Percentiles rank a stretch among this genome's conserved stretches.
Evolutionary conservation across 2,888 invertebrate species (phyloP).

Genomic region (Bembecia ichneumoniformis): DNA sequence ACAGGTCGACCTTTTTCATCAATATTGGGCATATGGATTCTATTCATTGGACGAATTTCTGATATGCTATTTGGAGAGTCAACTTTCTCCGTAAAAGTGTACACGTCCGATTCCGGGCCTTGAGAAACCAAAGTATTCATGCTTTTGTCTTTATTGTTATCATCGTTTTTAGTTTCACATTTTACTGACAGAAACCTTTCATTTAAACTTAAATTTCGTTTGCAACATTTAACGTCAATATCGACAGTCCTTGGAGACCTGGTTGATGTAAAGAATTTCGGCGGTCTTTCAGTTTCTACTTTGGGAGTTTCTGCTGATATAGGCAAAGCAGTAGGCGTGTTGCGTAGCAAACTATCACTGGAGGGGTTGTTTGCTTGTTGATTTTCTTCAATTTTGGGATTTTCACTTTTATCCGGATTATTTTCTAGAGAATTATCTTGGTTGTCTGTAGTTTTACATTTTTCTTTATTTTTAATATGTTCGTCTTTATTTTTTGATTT

Average conservation of each 20-base stretch:
- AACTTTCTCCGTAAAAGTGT: constrained; percentile 64
- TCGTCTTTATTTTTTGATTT: constrained; percentile 10
- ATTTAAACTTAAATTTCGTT: constrained; percentile 58
- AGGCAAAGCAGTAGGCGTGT: constrained; percentile 15
- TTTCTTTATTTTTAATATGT: constrained; percentile 12
- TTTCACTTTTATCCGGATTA: constrained; percentile 4
- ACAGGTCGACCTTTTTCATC: constrained; percentile 62
- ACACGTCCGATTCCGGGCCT: constrained; percentile 61
- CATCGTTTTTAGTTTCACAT: constrained; percentile 47
- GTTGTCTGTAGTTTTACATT: constrained; percentile 10
- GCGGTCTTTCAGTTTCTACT: constrained; percentile 53
- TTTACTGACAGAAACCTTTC: constrained; percentile 60
- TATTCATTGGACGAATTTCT: constrained; percentile 53
- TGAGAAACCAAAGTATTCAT: constrained; percentile 48
- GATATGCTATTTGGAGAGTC: constrained; percentile 65
- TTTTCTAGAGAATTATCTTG: constrained; percentile 9
- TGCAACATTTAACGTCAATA: constrained; percentile 60
- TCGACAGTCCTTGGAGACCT: constrained; percentile 58
- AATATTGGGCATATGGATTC: constrained; percentile 21
- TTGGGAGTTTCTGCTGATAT: constrained; percentile 37
- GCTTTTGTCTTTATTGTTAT: constrained; percentile 40
- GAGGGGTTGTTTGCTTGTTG: constrained; percentile 8
- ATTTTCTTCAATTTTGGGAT: constrained; percentile 13
- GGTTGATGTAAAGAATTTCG: constrained; percentile 60
- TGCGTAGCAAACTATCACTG: background rate